Conservation (phyloP, 2,888 invertebrate species). For the Hydraecia micacea region DNA sequence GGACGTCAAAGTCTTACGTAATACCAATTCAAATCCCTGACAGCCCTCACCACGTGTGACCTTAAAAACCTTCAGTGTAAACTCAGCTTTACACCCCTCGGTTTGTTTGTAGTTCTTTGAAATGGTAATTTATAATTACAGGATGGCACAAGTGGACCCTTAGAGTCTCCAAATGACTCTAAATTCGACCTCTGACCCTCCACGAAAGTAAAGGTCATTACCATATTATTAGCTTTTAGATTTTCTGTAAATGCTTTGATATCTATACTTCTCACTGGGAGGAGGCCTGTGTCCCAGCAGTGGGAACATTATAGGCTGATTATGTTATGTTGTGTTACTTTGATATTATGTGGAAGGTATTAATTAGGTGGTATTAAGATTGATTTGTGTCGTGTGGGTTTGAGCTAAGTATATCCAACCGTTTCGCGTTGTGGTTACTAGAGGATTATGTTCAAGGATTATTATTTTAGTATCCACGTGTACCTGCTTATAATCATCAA, state of each 20-base stretch:
- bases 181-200: slow-evolving; percentile 43
- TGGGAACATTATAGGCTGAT: too few species aligned
- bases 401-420: not conserved
- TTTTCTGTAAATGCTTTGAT: slow-evolving; percentile 22
- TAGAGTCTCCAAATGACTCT: slow-evolving; percentile 33
- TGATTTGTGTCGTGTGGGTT: not conserved
- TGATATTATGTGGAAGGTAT: slow-evolving; percentile 18
- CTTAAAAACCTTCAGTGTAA: slow-evolving; percentile 32
- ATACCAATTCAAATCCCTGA: not conserved
- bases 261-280: not conserved
- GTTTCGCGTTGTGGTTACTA: not conserved
- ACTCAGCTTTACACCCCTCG: slow-evolving; percentile 44
- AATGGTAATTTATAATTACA: slow-evolving; percentile 72
- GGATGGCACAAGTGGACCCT: slow-evolving; percentile 41
- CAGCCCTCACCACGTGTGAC: slow-evolving; percentile 30
- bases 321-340: not conserved
- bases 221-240: slow-evolving; percentile 44
- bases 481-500: not conserved
- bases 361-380: not conserved
- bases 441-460: not conserved
- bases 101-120: slow-evolving; percentile 68
- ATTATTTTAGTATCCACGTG: not conserved
- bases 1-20: not conserved
- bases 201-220: slow-evolving; percentile 35
- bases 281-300: too few species aligned